Evolutionary conservation across 2,888 invertebrate genomes (phyloP), one percentile per base, ranked within the genome.

Genomic region (Oscheius sp.): DNA sequence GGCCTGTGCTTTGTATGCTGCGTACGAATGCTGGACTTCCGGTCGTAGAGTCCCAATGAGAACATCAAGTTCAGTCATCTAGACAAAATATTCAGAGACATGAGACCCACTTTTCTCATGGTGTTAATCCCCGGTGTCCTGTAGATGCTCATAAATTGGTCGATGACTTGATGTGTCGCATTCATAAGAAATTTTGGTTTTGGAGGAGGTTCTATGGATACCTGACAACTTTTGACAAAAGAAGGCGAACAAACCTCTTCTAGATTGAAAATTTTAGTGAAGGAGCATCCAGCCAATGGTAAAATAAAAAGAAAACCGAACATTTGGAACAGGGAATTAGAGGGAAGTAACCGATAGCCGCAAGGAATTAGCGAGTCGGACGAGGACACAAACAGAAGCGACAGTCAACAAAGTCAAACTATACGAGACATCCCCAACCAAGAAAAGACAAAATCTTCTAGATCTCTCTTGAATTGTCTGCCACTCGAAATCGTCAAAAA

Each of bases 91-190:
- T 61, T 6, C 41, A 3, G n/a, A 52, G 27, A 25, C 1, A 13
- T 27, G 12, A 53, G 53, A 18, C 69, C 13, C 3, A 82, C 80
- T 53, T 83, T 83, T 66, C 81, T 55, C 13, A 74, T 66, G 56
- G 76, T 77, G 7, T 71, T 74, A 29, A 83, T 77, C 2, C 77
- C 77, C n/a, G 76, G 78, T 12, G 80, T 83, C n/a, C 78, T 29
- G 35, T 80, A 80, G 23, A 83, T 83, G 9, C 77, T 81, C 83
- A 83, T 83, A 46, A 83, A 83, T 46, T 80, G 79, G n/a, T 77
- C 77, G 35, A 83, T 79, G 13, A 76, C 79, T 56, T 81, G 80
- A 0, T 74, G 56, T 6, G 83, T 83, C 16, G 83, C 81, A 52
- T 83, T 83, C 3, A 80, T 73, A 2, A 83, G 70, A 46, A 83